Base-by-base conservation (phyloP, 2,888 invertebrate species). In the Villa cingulata region DNA sequence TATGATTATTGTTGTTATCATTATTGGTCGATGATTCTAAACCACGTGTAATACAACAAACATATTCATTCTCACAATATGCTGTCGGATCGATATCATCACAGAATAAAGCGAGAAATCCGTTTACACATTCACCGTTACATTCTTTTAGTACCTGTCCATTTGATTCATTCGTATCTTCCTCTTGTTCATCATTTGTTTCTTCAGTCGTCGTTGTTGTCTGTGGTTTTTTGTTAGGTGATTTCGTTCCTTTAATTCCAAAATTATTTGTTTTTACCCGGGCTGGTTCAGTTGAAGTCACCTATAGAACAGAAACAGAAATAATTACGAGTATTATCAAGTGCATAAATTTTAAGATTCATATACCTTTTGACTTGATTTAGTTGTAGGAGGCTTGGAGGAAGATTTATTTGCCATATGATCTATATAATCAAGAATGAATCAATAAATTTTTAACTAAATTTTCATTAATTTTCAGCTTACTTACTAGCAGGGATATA, bases 1-100 rank as follows among this genome's bases (percentile, higher is more conserved):
- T 59, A 6, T 72, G 51, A 72, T 71, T 46, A 66, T 56, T 0
- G 65, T 63, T 4, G 69, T 68, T 27, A 10, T 10, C 10, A 53
- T 43, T 43, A 41, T 59, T 58, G 9, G 56, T 54, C 19, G 62
- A 60, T 0, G 64, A 58, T 3, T 54, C 60, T 1, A 49, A 54
- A 32, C 74, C 66, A 46, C 76, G 73, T 0, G 77, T 80, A 54
- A 88, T 74, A 63, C 91, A 92, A 65, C 90, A 91, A 45, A 80
- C 81, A 18, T 81, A 84, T 20, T 82, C 84, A 16, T 77, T 77
- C 0, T 83, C 80, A 60, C 89, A 89, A 48, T 73, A 72, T 0
- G 86, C 88, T 1, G 83, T 81, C 3, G 80, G 72, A 60, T 91
- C 89, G 46, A 90, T 80, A 58, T 84, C 82, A 59, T 90, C 89